phyloP scores from a whole-genome alignment of 2,113 vertebrate genomes.

The Cyanistes caeruleus region DNA sequence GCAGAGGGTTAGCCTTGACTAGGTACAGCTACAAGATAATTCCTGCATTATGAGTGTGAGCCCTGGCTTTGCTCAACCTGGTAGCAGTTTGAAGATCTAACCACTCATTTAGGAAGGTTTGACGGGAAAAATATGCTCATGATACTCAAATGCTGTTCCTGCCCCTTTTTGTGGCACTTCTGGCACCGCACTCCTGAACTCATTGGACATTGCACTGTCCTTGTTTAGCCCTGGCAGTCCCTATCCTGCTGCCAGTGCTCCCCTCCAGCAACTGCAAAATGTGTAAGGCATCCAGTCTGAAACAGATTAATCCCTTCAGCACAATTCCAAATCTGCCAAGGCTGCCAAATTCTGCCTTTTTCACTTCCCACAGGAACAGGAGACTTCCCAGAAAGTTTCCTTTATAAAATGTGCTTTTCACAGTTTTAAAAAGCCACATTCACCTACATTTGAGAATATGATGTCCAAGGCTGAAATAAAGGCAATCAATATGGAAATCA shows the following conservation, averaged over 20 bases:
- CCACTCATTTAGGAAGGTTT: neutral
- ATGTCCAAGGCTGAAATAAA: neutral
- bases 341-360: neutral
- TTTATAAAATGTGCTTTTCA: neutral
- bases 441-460: neutral
- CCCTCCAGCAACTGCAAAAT: neutral
- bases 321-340: neutral
- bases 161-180: neutral
- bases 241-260: neutral
- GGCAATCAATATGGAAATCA: neutral
- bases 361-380: neutral
- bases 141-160: neutral
- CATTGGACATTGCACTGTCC: accelerated
- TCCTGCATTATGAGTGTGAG: neutral
- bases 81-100: neutral
- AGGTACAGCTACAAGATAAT: neutral
- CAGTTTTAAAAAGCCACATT: neutral
- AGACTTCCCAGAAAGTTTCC: constrained; percentile 7
- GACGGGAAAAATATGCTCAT: neutral
- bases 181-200: accelerated
- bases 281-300: neutral
- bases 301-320: constrained; percentile 20
- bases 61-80: neutral
- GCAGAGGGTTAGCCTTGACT: accelerated
- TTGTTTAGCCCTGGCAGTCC: neutral